These are phyloP conservation scores for Siphlonurus alternatus DNA, from an alignment of 2,888 invertebrate genomes.

Conservation along the genomic window DNA sequence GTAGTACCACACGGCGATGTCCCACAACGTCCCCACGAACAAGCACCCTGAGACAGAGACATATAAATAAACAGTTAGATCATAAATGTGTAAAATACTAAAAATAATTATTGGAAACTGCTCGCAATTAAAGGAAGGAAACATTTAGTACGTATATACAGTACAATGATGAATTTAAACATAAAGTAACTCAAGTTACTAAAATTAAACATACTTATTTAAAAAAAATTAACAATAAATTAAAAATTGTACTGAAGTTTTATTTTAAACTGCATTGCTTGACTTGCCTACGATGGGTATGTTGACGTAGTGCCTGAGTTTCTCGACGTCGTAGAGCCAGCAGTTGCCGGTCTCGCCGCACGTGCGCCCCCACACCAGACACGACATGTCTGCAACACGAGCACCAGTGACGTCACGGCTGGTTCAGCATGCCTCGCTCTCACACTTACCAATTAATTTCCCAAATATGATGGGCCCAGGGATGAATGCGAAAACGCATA, in stretches of 20 bases:
- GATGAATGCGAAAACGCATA: slow-evolving; percentile 22
- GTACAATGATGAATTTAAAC: no score
- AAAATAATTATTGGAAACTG: background rate
- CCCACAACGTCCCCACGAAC: slow-evolving; percentile 19
- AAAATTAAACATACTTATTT: no score
- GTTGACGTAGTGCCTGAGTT: slow-evolving; percentile 19
- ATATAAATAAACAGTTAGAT: no score
- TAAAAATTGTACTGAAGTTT: no score
- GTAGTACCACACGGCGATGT: slow-evolving; percentile 18
- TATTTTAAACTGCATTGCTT: no score
- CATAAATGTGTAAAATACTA: slow-evolving; percentile 3
- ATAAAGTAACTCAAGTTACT: no score
- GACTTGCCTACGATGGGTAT: slow-evolving; percentile 16
- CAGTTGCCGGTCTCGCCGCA: slow-evolving; percentile 23
- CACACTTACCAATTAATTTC: slow-evolving; percentile 23
- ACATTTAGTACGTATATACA: no score
- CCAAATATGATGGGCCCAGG: slow-evolving; percentile 30
- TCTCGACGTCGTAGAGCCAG: slow-evolving; percentile 24
- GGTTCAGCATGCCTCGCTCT: no score
- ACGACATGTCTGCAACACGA: slow-evolving; percentile 20
- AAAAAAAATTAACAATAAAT: no score
- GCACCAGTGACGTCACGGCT: background rate
- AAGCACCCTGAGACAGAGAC: slow-evolving; percentile 18
- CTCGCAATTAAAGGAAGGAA: no score
- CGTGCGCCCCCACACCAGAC: slow-evolving; percentile 24